Evolutionary conservation across 2,888 invertebrate species (phyloP), one percentile per base, ranked within the genome.

Genomic region (Bembecia ichneumoniformis): DNA sequence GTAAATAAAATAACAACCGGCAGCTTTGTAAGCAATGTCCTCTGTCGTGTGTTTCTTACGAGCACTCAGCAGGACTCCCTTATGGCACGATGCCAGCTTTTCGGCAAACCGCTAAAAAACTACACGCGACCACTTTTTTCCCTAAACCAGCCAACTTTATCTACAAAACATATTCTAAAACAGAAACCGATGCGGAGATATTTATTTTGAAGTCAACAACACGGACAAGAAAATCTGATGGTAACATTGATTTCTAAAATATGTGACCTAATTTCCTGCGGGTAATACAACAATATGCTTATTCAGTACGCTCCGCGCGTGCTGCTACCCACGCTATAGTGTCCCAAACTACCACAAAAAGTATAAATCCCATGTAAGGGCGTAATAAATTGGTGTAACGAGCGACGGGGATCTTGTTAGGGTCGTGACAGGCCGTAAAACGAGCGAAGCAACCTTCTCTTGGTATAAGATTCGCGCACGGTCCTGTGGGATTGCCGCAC

Each of bases 381-480:
- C 57, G 71, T 73, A 68, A 78, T 79, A 78, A 79, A 79, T 77
- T 77, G 75, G 58, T 62, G 66, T 78, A 74, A 81, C 76, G 71
- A 73, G 68, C 66, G 64, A 45, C 57, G 62, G 65, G 64, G 72
- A 77, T 71, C 74, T 77, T 74, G 77, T 78, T 71, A 73, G 68
- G 54, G 70, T 63, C 67, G 69, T 60, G 65, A 59, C 62, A 58
- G 56, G 64, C 64, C 64, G 64, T 75, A 76, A 77, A 77, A 56
- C 56, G 67, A 55, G 54, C 47, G 55, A 44, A 47, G 47, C 36
- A 46, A 46, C 46, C 45, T 45, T 45, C 13, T 44, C 44, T 13
- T 46, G 20, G 13, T 20, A 28, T 28, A 46, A 17, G 34, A 17
- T 20, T 17, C 44, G 15, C 17, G 11, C 40, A 40, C 1, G 49